phyloP scores from a whole-genome alignment of 2,888 invertebrate genomes.

The Pristionchus entomophagus region DNA sequence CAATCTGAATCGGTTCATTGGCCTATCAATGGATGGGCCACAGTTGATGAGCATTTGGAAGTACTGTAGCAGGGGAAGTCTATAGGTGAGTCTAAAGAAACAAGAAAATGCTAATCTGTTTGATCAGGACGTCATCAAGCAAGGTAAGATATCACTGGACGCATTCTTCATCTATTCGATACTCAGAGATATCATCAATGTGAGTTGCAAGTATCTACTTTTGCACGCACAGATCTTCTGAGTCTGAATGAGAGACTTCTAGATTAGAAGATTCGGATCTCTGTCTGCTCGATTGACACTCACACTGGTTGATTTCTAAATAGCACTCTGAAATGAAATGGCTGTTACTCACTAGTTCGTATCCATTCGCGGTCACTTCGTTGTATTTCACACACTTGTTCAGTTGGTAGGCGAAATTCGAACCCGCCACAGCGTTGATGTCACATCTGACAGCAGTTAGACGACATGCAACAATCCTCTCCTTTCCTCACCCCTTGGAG shows the following conservation, averaged over 20 bases:
- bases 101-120: too few species aligned
- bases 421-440: slow-evolving; percentile 17
- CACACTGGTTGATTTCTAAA: too few species aligned
- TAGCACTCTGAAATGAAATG: too few species aligned
- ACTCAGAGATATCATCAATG: slow-evolving; percentile 58
- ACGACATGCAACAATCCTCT: not conserved
- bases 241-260: not conserved
- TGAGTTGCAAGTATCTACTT: slow-evolving; percentile 4
- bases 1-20: slow-evolving; percentile 44
- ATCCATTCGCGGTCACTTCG: not conserved
- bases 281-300: not conserved
- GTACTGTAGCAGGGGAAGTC: slow-evolving; percentile 44
- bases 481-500: not conserved
- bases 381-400: slow-evolving; percentile 24
- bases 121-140: slow-evolving; percentile 60
- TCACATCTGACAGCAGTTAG: not conserved
- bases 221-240: slow-evolving; percentile 1
- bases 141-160: slow-evolving; percentile 58
- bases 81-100: not conserved
- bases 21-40: not conserved
- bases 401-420: slow-evolving; percentile 12
- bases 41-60: slow-evolving; percentile 41
- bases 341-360: slow-evolving; percentile 24
- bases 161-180: slow-evolving; percentile 62
- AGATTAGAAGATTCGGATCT: not conserved